A percentile compares a stretch with the other conserved stretches of the same genome.
phyloP scores from a whole-genome alignment of 2,797 vertebrate genomes.

The Phylloscopus collybita region DNA sequence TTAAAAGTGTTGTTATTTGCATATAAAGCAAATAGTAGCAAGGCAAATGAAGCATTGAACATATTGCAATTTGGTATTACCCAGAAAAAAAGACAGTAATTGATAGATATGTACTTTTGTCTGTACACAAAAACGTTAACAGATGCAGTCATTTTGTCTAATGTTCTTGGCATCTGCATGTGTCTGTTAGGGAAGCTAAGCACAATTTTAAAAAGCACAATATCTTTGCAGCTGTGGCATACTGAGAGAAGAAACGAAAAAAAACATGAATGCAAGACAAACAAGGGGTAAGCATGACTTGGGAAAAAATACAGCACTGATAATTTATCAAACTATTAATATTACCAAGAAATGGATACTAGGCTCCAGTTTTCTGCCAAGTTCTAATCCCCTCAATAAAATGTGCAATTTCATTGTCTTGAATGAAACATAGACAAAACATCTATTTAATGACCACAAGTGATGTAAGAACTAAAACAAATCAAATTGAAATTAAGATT shows the following conservation, averaged over 20 bases:
- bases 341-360: background rate
- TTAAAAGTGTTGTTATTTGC: background rate
- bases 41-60: background rate
- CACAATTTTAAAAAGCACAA: background rate
- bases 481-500: background rate
- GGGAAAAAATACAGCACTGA: background rate
- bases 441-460: background rate
- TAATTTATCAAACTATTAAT: background rate
- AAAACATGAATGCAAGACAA: background rate
- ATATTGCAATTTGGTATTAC: background rate
- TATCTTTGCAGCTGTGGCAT: background rate
- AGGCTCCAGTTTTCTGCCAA: background rate
- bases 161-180: background rate
- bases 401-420: background rate
- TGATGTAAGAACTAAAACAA: background rate
- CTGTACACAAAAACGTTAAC: background rate
- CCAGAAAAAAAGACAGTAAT: background rate
- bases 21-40: background rate
- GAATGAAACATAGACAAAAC: background rate
- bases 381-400: background rate
- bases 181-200: background rate
- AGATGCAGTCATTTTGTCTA: background rate
- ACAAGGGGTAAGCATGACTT: background rate
- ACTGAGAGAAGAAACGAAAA: background rate
- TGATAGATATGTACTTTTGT: background rate